phyloP scores from a whole-genome alignment of 2,797 vertebrate genomes.

The Antrozous pallidus region DNA sequence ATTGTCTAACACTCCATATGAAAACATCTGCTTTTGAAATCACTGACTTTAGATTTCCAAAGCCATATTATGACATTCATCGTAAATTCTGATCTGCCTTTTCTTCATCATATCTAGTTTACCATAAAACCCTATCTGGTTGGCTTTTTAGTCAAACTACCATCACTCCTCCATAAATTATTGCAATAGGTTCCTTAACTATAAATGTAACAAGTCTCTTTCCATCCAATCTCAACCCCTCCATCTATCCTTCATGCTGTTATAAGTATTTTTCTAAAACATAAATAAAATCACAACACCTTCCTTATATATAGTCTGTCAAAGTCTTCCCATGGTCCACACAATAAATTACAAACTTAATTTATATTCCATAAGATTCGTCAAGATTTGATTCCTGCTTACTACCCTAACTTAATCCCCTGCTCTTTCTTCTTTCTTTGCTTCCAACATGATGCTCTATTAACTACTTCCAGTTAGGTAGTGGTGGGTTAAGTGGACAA shows the following conservation, averaged over 20 bases:
- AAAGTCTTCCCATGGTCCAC: background rate
- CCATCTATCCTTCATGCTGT: background rate
- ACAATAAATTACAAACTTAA: background rate
- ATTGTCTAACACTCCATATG: too few species aligned
- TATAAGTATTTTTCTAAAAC: background rate
- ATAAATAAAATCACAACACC: background rate
- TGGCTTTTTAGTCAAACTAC: background rate
- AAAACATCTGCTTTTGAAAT: too few species aligned
- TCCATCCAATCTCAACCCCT: background rate
- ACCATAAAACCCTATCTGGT: background rate
- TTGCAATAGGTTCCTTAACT: background rate
- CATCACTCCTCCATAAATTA: background rate
- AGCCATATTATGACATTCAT: background rate
- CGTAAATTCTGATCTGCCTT: background rate
- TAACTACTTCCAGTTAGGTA: background rate
- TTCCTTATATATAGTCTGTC: background rate
- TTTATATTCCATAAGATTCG: background rate
- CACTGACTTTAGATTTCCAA: too few species aligned
- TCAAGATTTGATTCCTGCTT: background rate
- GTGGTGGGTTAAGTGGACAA: background rate
- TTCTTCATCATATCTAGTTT: background rate
- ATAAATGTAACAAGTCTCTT: background rate
- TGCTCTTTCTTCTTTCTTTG: background rate
- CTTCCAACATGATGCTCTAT: background rate
- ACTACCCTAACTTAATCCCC: background rate